These are phyloP conservation scores for Channa maculata DNA, from an alignment of 2,113 vertebrate species.

Conservation along the genomic window DNA sequence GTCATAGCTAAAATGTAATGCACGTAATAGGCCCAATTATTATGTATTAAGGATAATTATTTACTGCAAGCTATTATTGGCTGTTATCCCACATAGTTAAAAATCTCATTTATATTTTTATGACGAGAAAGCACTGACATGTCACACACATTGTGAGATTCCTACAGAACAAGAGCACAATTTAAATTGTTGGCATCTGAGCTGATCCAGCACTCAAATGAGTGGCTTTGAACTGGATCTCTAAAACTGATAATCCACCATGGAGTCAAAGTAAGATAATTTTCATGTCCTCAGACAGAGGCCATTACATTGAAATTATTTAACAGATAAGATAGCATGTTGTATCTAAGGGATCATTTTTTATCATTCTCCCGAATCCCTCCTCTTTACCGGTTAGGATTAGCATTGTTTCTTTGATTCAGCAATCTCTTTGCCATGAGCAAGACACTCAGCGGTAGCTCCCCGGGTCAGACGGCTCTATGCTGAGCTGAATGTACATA, in stretches of 20 bases:
- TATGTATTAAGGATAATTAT: not conserved
- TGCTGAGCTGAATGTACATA: not conserved
- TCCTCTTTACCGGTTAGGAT: too few relatives aligned
- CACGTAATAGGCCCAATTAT: not conserved
- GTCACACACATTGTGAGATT: not conserved
- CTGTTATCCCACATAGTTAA: not conserved
- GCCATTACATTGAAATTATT: not conserved
- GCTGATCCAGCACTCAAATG: not conserved
- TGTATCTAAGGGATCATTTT: too few relatives aligned
- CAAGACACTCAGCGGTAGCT: too few relatives aligned
- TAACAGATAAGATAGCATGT: slow-evolving; percentile 18
- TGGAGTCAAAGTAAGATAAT: slow-evolving; percentile 33
- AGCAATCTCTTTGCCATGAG: too few relatives aligned
- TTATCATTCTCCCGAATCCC: too few relatives aligned
- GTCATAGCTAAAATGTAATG: slow-evolving; percentile 4
- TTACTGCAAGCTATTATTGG: not conserved
- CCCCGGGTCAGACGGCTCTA: too few relatives aligned
- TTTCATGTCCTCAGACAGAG: slow-evolving; percentile 40
- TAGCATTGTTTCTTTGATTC: too few relatives aligned
- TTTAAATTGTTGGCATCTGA: too few relatives aligned
- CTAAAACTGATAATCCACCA: slow-evolving; percentile 55
- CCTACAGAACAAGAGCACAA: not conserved
- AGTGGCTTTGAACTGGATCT: slow-evolving; percentile 22
- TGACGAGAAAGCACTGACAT: too few relatives aligned
- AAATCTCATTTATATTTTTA: not conserved